Evolutionary conservation across 2,797 vertebrate species (phyloP).

Genomic region (Astyanax mexicanus): DNA sequence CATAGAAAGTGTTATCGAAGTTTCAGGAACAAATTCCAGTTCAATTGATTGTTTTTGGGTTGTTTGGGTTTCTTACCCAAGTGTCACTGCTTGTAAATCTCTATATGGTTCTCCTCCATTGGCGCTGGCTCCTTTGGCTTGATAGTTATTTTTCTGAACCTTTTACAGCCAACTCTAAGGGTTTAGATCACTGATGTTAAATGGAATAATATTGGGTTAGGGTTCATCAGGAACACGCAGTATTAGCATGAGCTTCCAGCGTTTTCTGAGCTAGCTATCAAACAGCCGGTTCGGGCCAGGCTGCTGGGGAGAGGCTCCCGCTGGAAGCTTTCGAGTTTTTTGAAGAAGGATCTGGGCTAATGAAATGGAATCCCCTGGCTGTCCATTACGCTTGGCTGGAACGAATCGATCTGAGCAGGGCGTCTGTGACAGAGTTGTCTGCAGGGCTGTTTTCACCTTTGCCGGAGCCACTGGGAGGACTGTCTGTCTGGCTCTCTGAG

Average conservation of each 20-base stretch:
- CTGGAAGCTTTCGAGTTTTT: conserved; percentile 61
- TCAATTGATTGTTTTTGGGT: too few species aligned
- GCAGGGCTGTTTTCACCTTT: conserved; percentile 67
- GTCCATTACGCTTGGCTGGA: conserved; percentile 78
- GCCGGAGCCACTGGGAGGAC: conserved; percentile 72
- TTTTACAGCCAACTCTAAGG: not conserved
- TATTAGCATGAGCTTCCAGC: not conserved
- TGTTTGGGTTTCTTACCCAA: not conserved
- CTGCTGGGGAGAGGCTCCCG: conserved; percentile 50
- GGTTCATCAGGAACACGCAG: not conserved
- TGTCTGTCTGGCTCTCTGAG: conserved; percentile 72
- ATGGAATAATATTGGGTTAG: not conserved
- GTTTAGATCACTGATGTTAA: not conserved
- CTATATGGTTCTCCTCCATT: not conserved
- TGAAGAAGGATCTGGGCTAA: conserved; percentile 73
- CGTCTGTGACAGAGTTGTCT: conserved; percentile 80
- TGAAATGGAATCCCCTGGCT: conserved; percentile 78
- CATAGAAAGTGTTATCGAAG: too few species aligned
- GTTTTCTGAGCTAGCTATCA: not conserved
- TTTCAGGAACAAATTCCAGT: not conserved
- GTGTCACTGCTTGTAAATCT: not conserved
- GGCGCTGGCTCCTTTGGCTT: not conserved
- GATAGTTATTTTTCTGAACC: not conserved
- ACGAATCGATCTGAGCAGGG: conserved; percentile 80
- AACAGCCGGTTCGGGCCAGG: not conserved